A percentile compares a stretch with the other conserved stretches of the same genome.
phyloP scores from a whole-genome alignment of 1,140 invertebrate genomes.

The Papilio dardanus region DNA sequence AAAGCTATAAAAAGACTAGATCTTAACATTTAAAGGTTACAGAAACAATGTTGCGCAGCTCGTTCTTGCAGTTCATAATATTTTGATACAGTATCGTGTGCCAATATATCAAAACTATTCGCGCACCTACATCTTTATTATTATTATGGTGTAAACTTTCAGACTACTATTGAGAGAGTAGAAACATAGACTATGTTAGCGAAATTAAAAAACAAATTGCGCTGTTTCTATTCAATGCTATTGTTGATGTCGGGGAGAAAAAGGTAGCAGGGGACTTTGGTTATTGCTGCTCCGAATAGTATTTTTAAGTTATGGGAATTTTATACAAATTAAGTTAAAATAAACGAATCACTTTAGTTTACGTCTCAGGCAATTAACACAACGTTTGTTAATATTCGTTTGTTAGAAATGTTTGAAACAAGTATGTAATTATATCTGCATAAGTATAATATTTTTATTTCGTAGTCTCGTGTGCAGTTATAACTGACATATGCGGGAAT shows the following conservation, averaged over 20 bases:
- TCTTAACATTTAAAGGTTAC: constrained; percentile 6
- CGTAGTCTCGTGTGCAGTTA: constrained; percentile 9
- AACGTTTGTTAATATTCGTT: not conserved
- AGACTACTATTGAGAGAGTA: not conserved
- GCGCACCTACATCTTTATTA: not conserved
- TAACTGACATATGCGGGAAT: constrained; percentile 19
- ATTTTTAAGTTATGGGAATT: not conserved
- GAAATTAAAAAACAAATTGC: constrained; percentile 1
- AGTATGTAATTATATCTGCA: not conserved
- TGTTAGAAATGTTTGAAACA: not conserved
- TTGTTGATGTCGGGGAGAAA: too few relatives aligned
- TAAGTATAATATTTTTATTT: not conserved
- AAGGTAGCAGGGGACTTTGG: too few relatives aligned
- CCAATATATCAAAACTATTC: constrained; percentile 17
- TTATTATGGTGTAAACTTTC: not conserved
- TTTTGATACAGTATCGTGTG: constrained; percentile 21
- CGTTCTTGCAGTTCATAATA: constrained; percentile 1
- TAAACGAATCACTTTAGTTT: not conserved
- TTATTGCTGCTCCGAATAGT: not conserved
- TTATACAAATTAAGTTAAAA: not conserved
- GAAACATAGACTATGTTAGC: not conserved
- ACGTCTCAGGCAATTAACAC: not conserved
- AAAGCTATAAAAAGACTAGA: not conserved
- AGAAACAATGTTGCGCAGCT: constrained; percentile 16
- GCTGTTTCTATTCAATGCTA: too few relatives aligned